Evolutionary conservation across 2,113 vertebrate species (phyloP), one percentile per base, ranked within the genome.

Genomic region (Arvicanthis niloticus): DNA sequence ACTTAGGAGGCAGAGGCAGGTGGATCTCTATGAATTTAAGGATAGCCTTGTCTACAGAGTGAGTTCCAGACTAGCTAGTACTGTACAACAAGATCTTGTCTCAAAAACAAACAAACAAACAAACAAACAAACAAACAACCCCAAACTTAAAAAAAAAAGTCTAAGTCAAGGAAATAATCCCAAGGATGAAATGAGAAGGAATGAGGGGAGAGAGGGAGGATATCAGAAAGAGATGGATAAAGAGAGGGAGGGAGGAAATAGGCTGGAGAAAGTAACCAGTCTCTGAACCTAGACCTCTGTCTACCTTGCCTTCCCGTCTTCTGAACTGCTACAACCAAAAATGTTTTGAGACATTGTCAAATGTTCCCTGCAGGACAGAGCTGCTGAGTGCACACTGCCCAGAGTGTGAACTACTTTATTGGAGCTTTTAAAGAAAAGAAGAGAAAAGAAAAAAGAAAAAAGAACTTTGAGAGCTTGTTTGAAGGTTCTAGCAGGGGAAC

Each of bases 331-430:
- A 91, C 80, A 75, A 70, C 31, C 60, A 40, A 67, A 89, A 84
- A 84, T 85, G n/a, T 84, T 80, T 96, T 87, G 58, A 80, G 51
- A 70, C n/a, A 65, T 80, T 62, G 42, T 45, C 62, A 80, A 73
- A 65, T 93, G 62, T 87, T 56, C 56, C 53, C 56, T 26, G n/a
- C 58, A 84, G 56, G 22, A 58, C 56, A 84, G 22, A 84, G 40
- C n/a, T 60, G 60, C 22, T 67, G 65, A 31, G 65, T 31, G 12
- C 65, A 67, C 65, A 31, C 65, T 67, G 65, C 22, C n/a, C 58
- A 80, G 58, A 31, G 10, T 78, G 19, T 91, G 37, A 89, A 72
- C 53, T 60, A 72, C 65, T 65, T 80, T 60, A 19, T 51, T 53
- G 16, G 12, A 90, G 29, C 13, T 90, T 48, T 48, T 48, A 26